These are phyloP conservation scores for Streptopelia turtur DNA, from an alignment of 2,797 vertebrate species.

Conservation along the genomic window DNA sequence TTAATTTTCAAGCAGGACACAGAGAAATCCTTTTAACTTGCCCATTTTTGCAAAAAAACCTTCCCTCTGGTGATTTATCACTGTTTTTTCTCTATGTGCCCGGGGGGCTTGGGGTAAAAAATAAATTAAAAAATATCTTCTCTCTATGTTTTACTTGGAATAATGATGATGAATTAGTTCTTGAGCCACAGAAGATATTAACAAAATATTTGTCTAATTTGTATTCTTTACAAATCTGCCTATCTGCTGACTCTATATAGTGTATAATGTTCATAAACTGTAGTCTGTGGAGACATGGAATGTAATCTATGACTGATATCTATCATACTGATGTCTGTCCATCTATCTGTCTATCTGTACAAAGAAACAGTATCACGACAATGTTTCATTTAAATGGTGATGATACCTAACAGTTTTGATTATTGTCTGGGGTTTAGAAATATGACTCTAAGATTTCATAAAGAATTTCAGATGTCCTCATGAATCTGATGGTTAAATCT, in stretches of 20 bases:
- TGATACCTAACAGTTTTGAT: neutral
- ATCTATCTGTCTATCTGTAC: neutral
- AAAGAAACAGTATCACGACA: neutral
- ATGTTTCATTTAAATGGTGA: neutral
- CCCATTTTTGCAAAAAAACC: neutral
- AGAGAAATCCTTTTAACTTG: neutral
- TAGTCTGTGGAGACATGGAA: neutral
- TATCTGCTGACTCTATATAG: neutral
- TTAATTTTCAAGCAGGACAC: neutral
- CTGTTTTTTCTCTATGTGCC: neutral
- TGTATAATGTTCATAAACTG: neutral
- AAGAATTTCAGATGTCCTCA: neutral
- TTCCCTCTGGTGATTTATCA: neutral
- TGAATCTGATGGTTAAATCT: neutral
- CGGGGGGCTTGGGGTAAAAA: neutral
- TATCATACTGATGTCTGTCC: neutral
- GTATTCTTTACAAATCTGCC: neutral
- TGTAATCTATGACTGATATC: neutral
- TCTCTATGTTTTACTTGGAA: neutral
- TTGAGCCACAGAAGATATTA: neutral
- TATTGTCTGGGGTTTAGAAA: neutral
- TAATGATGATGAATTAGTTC: neutral
- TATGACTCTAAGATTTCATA: neutral
- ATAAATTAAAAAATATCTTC: neutral
- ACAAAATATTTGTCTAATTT: neutral